These are phyloP conservation scores for Tetranychus truncatus DNA, from an alignment of 2,888 invertebrate genomes.

Conservation along the genomic window DNA sequence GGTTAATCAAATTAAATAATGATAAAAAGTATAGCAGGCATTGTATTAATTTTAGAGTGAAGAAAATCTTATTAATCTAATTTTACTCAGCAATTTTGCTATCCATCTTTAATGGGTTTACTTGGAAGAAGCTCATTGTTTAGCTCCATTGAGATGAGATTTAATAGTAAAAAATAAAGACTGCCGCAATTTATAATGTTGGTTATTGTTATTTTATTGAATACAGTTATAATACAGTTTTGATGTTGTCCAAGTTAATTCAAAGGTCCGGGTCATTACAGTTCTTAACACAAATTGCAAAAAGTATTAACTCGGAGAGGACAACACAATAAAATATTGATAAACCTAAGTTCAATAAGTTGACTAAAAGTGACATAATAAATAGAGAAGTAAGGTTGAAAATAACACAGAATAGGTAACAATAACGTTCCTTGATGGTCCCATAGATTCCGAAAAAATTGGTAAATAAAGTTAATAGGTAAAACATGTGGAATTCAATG, in stretches of 20 bases:
- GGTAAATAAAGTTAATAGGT: background rate
- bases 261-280: constrained; percentile 1
- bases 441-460: constrained; percentile 7
- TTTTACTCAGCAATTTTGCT: too few species aligned
- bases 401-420: constrained; percentile 3
- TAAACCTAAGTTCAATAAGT: background rate
- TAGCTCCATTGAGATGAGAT: too few species aligned
- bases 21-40: too few species aligned
- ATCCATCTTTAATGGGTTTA: too few species aligned
- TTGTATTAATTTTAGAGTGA: too few species aligned
- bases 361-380: background rate
- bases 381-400: constrained; percentile 2
- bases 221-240: background rate
- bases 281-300: background rate
- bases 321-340: background rate
- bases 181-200: background rate
- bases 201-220: background rate
- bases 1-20: too few species aligned
- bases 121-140: too few species aligned
- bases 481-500: constrained; percentile 6
- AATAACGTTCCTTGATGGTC: constrained; percentile 7
- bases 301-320: background rate
- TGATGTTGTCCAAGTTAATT: background rate
- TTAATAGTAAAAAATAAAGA: too few species aligned
- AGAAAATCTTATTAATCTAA: too few species aligned